phyloP scores from a whole-genome alignment of 30 jellyfish, hydroid and myxozoan species.

The Mastigias papua region DNA sequence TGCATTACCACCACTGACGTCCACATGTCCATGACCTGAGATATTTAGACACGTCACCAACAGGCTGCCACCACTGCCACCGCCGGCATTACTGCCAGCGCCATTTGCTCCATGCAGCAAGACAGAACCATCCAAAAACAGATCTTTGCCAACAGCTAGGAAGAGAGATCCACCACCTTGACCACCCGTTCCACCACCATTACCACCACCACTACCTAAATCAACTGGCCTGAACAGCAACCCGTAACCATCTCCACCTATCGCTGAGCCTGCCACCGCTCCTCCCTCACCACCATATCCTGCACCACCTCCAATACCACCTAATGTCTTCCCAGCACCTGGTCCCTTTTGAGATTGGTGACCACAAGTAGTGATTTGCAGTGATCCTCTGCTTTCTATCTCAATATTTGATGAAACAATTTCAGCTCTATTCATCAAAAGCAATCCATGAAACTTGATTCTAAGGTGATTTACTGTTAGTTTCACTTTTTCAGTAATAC shows the following conservation, averaged over 20 bases:
- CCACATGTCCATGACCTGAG: slow-evolving; percentile 69
- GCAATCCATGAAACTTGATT: slow-evolving; percentile 54
- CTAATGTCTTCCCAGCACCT: slow-evolving; percentile 35
- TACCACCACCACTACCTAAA: slow-evolving; percentile 70
- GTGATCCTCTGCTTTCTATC: slow-evolving; percentile 58
- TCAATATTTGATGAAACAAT: slow-evolving; percentile 32
- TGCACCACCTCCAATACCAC: slow-evolving; percentile 64
- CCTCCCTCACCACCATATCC: slow-evolving; percentile 84
- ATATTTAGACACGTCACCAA: slow-evolving; percentile 52
- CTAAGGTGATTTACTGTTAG: slow-evolving; percentile 45
- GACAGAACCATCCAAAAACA: slow-evolving; percentile 60
- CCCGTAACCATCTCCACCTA: slow-evolving; percentile 60
- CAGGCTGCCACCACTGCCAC: slow-evolving; percentile 78
- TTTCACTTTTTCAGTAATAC: slow-evolving; percentile 12
- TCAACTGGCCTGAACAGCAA: slow-evolving; percentile 55
- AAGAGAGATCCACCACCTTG: slow-evolving; percentile 64
- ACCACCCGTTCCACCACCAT: slow-evolving; percentile 62
- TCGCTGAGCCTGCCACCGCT: slow-evolving; percentile 9
- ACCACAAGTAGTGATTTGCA: slow-evolving; percentile 34
- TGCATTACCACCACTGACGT: slow-evolving; percentile 69
- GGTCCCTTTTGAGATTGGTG: slow-evolving; percentile 52
- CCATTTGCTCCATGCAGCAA: slow-evolving; percentile 53
- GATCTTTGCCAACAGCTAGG: slow-evolving; percentile 48
- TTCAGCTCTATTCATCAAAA: slow-evolving; percentile 22
- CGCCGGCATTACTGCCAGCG: slow-evolving; percentile 58